Evolutionary conservation across 2,888 invertebrate species (phyloP), one percentile per base, ranked within the genome.

Genomic region (Anthrax anthrax): DNA sequence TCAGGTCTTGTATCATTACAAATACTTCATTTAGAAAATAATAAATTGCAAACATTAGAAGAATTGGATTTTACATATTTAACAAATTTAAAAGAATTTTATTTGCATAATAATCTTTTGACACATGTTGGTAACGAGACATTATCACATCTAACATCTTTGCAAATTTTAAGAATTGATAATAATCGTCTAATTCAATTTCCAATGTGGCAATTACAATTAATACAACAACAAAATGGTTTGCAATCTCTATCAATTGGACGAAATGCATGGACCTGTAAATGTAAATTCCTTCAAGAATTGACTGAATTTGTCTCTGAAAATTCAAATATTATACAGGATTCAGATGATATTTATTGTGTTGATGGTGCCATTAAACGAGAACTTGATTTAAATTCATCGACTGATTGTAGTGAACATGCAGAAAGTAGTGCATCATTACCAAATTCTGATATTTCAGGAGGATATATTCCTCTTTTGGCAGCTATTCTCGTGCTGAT

Each of bases 261-360:
- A 14, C 79, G 83, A 57, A 92, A 92, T 67, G 77, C 80, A 51
- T 92, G 91, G 91, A 84, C 85, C 38, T 92, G 92, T 62, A 81
- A 87, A 56, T 92, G 92, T 70, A 83, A 85, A 63, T 90, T 87
- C 70, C 74, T 91, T 58, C 84, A 86, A 65, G 84, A 84, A 59
- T 72, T 89, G 56, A 84, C 87, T 49, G 75, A 81, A 54, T 90
- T 87, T 77, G 79, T 88, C 51, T 77, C 80, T 34, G 85, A 86
- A 62, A 86, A 86, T 64, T 80, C 81, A 50, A 77, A 81, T 64
- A 83, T 83, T 69, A 81, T 88, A 54, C 72, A 83, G 51, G 88
- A 88, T 64, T 76, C 80, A 54, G 75, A 76, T 53, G 84, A 85
- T 58, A 80, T 88, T 57, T 84, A 81, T 77, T 88, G 88, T 67